Percentiles rank a stretch among this genome's conserved stretches.
Conservation (phyloP, 2,113 vertebrate species). For the Apteryx mantelli region DNA sequence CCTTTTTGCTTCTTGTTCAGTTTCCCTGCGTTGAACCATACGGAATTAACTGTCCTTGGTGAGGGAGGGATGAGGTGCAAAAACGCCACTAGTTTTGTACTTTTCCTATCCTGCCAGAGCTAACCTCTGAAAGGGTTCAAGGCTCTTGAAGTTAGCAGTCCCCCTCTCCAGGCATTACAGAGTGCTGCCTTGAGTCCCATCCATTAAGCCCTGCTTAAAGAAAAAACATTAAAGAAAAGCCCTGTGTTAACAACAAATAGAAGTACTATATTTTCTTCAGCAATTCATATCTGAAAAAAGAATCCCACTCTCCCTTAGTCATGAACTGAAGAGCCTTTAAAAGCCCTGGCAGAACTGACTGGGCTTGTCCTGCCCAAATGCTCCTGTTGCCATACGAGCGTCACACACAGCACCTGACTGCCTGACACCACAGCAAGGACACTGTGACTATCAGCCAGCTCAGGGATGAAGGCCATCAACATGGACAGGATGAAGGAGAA, state of each 20-base stretch:
- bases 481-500: background rate
- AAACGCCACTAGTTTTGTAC: background rate
- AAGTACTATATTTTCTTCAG: background rate
- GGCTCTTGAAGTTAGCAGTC: background rate
- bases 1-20: background rate
- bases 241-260: background rate
- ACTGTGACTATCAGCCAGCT: background rate
- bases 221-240: background rate
- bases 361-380: background rate
- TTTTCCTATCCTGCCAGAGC: background rate
- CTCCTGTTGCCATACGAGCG: background rate
- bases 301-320: background rate
- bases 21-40: conserved; percentile 12
- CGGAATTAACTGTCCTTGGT: conserved; percentile 35
- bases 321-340: background rate
- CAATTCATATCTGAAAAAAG: background rate
- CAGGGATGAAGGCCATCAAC: background rate
- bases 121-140: background rate
- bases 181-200: background rate
- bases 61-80: background rate
- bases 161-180: background rate
- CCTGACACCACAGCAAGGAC: background rate
- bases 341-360: background rate
- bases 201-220: background rate
- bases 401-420: background rate